Evolutionary conservation across 2,797 vertebrate species (phyloP).

Genomic region (Acrossocheilus wenchowensis): DNA sequence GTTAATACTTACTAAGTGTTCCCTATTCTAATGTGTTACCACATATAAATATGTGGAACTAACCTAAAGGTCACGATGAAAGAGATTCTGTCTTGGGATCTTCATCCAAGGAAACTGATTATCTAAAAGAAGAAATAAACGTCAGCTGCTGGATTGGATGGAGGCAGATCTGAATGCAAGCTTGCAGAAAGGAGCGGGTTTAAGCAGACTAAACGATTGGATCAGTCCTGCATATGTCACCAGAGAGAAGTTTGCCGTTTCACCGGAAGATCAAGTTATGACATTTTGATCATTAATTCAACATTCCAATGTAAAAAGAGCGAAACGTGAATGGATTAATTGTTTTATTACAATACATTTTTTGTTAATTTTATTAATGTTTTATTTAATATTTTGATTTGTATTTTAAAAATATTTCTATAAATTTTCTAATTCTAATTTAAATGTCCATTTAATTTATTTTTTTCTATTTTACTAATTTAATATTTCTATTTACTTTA

Average conservation of each 20-base stretch:
- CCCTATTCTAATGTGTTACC: no score
- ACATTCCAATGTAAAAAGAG: no score
- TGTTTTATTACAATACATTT: no score
- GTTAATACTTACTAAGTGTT: no score
- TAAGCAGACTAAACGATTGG: background rate
- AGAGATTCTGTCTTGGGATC: background rate
- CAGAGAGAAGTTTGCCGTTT: no score
- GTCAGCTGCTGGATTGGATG: background rate
- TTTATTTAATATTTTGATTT: background rate
- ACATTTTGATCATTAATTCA: background rate
- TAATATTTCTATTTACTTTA: background rate
- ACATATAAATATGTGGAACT: background rate
- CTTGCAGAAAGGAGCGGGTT: background rate
- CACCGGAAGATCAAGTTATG: no score
- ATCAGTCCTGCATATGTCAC: no score
- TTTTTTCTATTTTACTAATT: background rate
- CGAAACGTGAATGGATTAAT: no score
- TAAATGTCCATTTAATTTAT: background rate
- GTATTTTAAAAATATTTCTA: background rate
- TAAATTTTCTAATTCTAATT: background rate
- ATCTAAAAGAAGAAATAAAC: background rate
- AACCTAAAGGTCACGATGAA: background rate
- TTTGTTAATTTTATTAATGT: background rate
- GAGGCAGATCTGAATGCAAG: background rate
- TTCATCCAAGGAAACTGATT: background rate